Evolutionary conservation across 2,888 invertebrate genomes (phyloP).

Genomic region (Pandemis heparana): DNA sequence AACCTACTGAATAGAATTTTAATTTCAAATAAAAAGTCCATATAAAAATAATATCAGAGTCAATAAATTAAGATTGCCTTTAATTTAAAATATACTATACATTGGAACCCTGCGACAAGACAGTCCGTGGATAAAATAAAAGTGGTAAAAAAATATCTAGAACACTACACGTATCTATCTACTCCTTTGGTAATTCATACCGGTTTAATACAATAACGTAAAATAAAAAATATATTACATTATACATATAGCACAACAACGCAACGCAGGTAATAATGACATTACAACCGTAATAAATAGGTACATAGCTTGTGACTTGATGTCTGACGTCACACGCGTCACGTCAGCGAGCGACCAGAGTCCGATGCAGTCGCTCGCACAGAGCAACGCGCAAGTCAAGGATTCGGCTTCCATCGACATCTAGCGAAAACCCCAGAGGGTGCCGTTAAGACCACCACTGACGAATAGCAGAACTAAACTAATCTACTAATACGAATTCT

Average conservation of each 20-base stretch:
- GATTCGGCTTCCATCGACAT: neutral
- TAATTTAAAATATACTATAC: conserved; percentile 49
- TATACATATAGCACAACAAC: conserved; percentile 68
- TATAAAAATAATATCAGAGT: conserved; percentile 62
- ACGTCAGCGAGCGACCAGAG: neutral
- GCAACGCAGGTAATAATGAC: conserved; percentile 57
- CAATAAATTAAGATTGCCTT: conserved; percentile 49
- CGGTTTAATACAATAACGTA: conserved; percentile 76
- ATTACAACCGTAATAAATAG: conserved; percentile 61
- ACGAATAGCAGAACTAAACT: too few relatives aligned
- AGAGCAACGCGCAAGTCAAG: neutral
- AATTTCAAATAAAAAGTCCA: conserved; percentile 56
- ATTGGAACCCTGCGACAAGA: conserved; percentile 56
- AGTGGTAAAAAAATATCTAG: conserved; percentile 71
- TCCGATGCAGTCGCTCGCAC: neutral
- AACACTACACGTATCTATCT: conserved; percentile 78
- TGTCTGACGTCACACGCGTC: conserved; percentile 40
- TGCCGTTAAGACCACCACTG: too few relatives aligned
- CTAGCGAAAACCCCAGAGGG: too few relatives aligned
- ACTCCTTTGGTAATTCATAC: conserved; percentile 84
- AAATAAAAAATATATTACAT: conserved; percentile 65
- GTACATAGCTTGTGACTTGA: conserved; percentile 61
- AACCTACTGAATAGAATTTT: conserved; percentile 51
- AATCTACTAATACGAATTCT: too few relatives aligned
- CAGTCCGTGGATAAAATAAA: conserved; percentile 53